Evolutionary conservation across 2,888 invertebrate species (phyloP).

Genomic region (Leucania comma): DNA sequence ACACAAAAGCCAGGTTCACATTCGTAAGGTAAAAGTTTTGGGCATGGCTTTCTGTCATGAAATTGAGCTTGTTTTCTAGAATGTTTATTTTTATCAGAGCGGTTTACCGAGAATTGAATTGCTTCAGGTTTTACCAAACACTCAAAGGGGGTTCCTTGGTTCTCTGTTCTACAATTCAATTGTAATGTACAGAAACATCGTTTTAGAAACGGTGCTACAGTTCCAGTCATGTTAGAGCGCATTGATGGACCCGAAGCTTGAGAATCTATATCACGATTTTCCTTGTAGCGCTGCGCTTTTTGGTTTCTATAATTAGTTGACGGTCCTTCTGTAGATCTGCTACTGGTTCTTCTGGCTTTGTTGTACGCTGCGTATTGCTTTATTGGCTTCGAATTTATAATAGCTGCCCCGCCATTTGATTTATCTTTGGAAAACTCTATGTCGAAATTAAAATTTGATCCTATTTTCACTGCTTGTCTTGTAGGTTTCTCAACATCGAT

Average conservation of each 20-base stretch:
- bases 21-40: constrained; percentile 59
- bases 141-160: constrained; percentile 21
- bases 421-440: constrained; percentile 70
- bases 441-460: constrained; percentile 70
- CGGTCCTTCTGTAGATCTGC: constrained; percentile 33
- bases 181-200: constrained; percentile 74
- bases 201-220: constrained; percentile 64
- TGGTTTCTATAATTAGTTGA: constrained; percentile 28
- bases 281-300: constrained; percentile 43
- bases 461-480: constrained; percentile 67
- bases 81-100: constrained; percentile 6
- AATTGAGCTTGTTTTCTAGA: constrained; percentile 6
- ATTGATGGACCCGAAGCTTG: constrained; percentile 57
- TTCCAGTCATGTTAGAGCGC: constrained; percentile 54
- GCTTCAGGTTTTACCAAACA: constrained; percentile 20
- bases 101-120: neutral
- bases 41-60: neutral
- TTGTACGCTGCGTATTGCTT: constrained; percentile 21
- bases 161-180: constrained; percentile 52
- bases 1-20: constrained; percentile 70
- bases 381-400: constrained; percentile 14
- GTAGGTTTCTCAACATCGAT: constrained; percentile 24
- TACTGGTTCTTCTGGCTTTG: constrained; percentile 27
- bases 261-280: constrained; percentile 55
- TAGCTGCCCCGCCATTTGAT: constrained; percentile 16